These are phyloP conservation scores for Antechinus flavipes DNA, from an alignment of 2,113 vertebrate species.

Conservation along the genomic window DNA sequence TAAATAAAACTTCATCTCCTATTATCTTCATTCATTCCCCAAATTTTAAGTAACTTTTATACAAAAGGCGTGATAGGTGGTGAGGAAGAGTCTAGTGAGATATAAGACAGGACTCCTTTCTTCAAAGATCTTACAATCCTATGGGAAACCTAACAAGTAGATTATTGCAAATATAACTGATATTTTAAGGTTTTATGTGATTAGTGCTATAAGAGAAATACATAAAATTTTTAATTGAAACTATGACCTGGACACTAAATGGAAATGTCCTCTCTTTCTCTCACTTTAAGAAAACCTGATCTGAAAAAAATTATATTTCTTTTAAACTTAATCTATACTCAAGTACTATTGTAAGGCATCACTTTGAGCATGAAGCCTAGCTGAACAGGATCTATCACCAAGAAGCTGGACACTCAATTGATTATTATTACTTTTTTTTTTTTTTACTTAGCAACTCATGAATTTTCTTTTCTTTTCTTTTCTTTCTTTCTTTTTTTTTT, in stretches of 20 bases:
- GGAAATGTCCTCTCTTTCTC: background rate
- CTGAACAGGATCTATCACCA: too few species aligned
- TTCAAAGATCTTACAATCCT: background rate
- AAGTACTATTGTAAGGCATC: too few species aligned
- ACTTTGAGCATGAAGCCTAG: too few species aligned
- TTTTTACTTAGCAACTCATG: too few species aligned
- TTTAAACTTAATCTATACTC: too few species aligned
- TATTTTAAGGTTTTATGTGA: background rate
- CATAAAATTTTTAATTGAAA: background rate
- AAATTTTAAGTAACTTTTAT: background rate
- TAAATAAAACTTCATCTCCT: background rate
- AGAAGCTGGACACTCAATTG: too few species aligned
- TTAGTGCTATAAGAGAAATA: background rate
- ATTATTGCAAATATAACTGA: background rate
- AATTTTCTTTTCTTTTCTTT: too few species aligned
- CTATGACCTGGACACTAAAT: background rate
- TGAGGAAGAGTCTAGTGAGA: background rate
- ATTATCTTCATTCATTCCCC: background rate
- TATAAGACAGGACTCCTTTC: background rate
- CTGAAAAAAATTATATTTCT: background rate
- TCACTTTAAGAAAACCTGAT: background rate
- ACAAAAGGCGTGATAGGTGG: background rate
- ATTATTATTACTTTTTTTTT: too few species aligned
- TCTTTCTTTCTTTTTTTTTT: too few species aligned
- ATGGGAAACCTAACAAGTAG: background rate